Conservation (phyloP, 2,888 invertebrate genomes). For the Lissonota sp. region DNA sequence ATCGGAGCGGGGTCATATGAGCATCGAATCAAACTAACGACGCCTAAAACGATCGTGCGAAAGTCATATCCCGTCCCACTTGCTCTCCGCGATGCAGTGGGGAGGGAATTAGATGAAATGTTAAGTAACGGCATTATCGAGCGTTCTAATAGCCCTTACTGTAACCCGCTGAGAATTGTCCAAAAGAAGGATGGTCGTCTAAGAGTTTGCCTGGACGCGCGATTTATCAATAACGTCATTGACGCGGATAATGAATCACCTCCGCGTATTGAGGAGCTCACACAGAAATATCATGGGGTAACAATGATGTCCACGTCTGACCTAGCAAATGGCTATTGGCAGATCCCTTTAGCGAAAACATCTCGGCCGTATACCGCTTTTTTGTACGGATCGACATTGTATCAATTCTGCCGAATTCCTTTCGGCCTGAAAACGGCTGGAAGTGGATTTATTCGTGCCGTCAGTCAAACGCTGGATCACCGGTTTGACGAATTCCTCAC, state of each 20-base stretch:
- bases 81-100: constrained; percentile 67
- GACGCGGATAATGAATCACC: constrained; percentile 71
- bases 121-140: constrained; percentile 71
- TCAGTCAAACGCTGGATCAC: constrained; percentile 68
- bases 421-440: constrained; percentile 73
- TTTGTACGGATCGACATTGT: constrained; percentile 47
- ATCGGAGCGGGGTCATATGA: constrained; percentile 66
- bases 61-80: constrained; percentile 69
- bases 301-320: constrained; percentile 65
- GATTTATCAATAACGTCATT: constrained; percentile 73
- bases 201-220: constrained; percentile 75
- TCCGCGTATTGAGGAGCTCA: constrained; percentile 62
- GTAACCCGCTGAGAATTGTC: constrained; percentile 74
- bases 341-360: constrained; percentile 53
- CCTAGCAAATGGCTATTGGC: constrained; percentile 70
- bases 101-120: constrained; percentile 70
- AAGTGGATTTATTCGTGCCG: constrained; percentile 67
- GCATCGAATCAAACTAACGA: constrained; percentile 68
- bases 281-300: constrained; percentile 59
- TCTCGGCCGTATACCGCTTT: constrained; percentile 61
- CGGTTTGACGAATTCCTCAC: constrained; percentile 45
- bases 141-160: constrained; percentile 69
- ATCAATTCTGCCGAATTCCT: constrained; percentile 68
- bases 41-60: constrained; percentile 62
- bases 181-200: constrained; percentile 73